Evolutionary conservation across 2,113 vertebrate genomes (phyloP).

Genomic region (Barnardius zonarius): DNA sequence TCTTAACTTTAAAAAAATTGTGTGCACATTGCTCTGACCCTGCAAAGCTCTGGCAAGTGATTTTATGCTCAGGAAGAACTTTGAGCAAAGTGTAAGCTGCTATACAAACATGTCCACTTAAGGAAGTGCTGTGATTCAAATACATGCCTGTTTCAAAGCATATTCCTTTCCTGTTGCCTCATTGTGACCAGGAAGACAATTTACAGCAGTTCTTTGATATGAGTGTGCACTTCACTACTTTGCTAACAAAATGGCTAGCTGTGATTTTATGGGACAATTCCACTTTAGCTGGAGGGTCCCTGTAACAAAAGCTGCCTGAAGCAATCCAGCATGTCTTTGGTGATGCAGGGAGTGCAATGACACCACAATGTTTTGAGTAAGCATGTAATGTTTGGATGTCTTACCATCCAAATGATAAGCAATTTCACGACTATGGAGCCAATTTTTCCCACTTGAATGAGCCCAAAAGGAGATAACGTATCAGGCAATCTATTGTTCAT

Average conservation of each 20-base stretch:
- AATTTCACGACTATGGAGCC: not conserved
- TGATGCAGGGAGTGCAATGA: not conserved
- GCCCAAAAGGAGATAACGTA: not conserved
- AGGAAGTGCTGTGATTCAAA: not conserved
- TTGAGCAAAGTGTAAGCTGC: not conserved
- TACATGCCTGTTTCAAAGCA: not conserved
- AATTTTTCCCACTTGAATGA: not conserved
- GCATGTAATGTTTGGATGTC: not conserved
- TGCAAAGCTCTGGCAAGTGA: not conserved
- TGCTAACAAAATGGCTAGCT: not conserved
- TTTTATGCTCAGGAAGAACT: not conserved
- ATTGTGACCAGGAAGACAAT: not conserved
- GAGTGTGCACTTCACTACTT: accelerated
- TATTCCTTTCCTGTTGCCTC: not conserved
- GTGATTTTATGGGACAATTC: not conserved
- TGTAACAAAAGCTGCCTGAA: not conserved
- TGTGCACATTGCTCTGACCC: not conserved
- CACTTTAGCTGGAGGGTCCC: not conserved
- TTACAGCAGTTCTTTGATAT: not conserved
- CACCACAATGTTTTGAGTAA: not conserved
- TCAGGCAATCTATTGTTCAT: not conserved
- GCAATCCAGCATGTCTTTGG: not conserved
- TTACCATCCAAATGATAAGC: not conserved
- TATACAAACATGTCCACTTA: not conserved
- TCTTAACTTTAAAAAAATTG: not conserved